Evolutionary conservation across 1,140 invertebrate species (phyloP).

Genomic region (Ctenoplectra terminalis): DNA sequence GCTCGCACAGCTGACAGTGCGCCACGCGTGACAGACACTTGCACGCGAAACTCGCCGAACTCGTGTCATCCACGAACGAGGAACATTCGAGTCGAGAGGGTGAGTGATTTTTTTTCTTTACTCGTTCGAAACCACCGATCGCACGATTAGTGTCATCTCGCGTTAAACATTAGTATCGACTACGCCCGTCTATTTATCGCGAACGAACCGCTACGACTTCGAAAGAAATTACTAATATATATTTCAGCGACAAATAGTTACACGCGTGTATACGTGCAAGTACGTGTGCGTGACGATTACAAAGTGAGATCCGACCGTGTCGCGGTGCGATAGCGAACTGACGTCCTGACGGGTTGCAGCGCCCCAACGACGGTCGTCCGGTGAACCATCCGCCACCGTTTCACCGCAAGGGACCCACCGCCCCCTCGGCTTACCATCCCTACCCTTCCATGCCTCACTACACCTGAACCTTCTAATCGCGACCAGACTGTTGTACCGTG

Average conservation of each 20-base stretch:
- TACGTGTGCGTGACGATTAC: slow-evolving; percentile 6
- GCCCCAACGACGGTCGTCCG: slow-evolving; percentile 71
- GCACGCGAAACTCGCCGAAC: neutral
- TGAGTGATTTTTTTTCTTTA: neutral
- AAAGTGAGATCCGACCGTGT: slow-evolving; percentile 62
- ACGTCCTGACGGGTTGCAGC: slow-evolving; percentile 73
- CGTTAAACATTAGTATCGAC: no score
- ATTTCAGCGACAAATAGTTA: neutral
- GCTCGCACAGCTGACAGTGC: no score
- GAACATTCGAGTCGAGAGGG: neutral
- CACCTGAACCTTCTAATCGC: slow-evolving; percentile 46
- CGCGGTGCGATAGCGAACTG: slow-evolving; percentile 77
- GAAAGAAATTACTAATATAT: no score
- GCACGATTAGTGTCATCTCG: neutral
- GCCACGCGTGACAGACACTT: neutral
- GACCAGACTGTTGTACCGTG: neutral
- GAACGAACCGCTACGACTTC: neutral
- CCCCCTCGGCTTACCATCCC: slow-evolving; percentile 33
- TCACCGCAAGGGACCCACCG: slow-evolving; percentile 55
- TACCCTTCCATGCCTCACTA: slow-evolving; percentile 21
- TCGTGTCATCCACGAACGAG: neutral
- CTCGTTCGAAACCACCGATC: neutral
- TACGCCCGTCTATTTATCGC: neutral
- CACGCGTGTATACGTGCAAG: slow-evolving; percentile 31
- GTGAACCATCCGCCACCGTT: slow-evolving; percentile 69